Conservation (phyloP, 1,140 invertebrate genomes). For the Teleogryllus occipitalis region DNA sequence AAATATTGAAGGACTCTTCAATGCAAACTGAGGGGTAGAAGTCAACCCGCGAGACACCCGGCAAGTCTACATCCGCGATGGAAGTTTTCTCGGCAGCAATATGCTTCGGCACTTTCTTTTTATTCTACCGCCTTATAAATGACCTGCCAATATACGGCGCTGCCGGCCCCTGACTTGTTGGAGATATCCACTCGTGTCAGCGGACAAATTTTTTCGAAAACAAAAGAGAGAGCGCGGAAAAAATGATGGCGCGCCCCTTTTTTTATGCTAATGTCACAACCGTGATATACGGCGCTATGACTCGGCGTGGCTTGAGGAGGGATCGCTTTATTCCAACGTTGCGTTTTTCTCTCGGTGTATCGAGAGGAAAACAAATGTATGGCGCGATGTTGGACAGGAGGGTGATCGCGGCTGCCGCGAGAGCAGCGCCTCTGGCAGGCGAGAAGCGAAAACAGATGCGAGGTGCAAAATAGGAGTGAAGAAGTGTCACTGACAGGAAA, state of each 20-base stretch:
- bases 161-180: not conserved
- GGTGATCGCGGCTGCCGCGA: not conserved
- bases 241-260: not conserved
- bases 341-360: not conserved
- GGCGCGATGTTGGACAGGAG: not conserved
- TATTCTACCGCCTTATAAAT: not conserved
- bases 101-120: not conserved
- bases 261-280: not conserved
- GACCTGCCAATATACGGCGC: not conserved
- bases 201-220: not conserved
- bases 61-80: too few relatives aligned
- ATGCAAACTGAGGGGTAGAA: too few relatives aligned
- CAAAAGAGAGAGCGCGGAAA: not conserved
- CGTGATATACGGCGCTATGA: not conserved
- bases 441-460: not conserved
- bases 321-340: not conserved
- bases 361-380: not conserved
- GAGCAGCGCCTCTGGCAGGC: not conserved
- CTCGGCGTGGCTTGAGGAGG: not conserved
- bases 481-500: not conserved
- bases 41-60: too few relatives aligned
- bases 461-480: not conserved
- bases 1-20: too few relatives aligned
- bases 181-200: not conserved
- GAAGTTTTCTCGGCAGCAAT: not conserved